Conservation (phyloP, 2,797 vertebrate genomes). For the Argentina silus region DNA sequence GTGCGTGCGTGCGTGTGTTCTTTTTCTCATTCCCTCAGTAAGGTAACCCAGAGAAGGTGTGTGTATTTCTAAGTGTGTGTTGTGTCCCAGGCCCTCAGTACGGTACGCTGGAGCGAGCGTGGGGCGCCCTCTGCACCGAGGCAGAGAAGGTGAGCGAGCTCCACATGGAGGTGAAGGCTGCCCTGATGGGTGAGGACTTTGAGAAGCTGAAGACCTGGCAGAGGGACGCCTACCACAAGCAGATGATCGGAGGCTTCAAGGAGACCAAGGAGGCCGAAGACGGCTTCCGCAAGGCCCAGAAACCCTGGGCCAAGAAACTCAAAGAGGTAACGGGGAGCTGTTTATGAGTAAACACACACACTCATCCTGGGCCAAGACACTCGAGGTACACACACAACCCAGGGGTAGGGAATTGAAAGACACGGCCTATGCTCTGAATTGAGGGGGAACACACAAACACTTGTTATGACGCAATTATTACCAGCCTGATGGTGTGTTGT, state of each 20-base stretch:
- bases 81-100: conserved; percentile 90
- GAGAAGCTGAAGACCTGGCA: conserved; percentile 99
- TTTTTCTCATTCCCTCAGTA: too few relatives aligned
- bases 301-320: conserved; percentile 98
- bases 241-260: conserved; percentile 98
- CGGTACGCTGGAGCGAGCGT: conserved; percentile 91
- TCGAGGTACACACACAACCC: too few relatives aligned
- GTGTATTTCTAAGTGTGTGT: not conserved
- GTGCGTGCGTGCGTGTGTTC: not conserved
- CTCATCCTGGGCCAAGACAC: too few relatives aligned
- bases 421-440: too few relatives aligned
- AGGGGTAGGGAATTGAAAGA: too few relatives aligned
- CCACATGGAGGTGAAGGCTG: conserved; percentile 92
- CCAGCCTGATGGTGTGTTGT: too few relatives aligned
- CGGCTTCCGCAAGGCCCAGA: conserved; percentile 97
- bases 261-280: conserved; percentile 97
- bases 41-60: not conserved
- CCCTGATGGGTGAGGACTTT: conserved; percentile 93
- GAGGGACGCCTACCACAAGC: conserved; percentile 95
- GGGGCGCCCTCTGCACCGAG: conserved; percentile 90
- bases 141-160: conserved; percentile 97
- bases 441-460: too few relatives aligned
- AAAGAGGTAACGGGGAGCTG: conserved; percentile 84
- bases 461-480: too few relatives aligned
- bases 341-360: too few relatives aligned